phyloP scores from a whole-genome alignment of 2,888 invertebrate species.

The Penaeus monodon region DNA sequence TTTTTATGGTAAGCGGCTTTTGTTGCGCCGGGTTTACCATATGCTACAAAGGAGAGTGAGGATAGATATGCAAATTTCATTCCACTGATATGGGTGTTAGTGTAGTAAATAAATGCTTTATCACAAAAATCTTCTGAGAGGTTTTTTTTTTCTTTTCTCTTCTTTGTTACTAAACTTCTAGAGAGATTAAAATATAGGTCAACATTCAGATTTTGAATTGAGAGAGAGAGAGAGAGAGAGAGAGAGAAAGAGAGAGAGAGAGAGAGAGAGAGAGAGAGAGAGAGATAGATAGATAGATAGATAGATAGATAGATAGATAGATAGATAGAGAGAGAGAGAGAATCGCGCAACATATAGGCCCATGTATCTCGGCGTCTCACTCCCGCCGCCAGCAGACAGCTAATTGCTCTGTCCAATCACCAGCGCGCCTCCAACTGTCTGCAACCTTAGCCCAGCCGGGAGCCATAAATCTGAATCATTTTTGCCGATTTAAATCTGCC shows the following conservation, averaged over 20 bases:
- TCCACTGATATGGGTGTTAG: no score
- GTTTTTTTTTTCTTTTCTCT: no score
- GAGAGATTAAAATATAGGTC: no score
- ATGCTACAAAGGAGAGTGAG: no score
- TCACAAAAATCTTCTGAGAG: no score
- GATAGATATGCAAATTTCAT: no score
- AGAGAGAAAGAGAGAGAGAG: not conserved
- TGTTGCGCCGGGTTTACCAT: no score
- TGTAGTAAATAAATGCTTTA: no score
- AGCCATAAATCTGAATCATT: conserved; percentile 1
- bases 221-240: not conserved
- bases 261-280: not conserved
- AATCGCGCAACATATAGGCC: no score
- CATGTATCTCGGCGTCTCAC: not conserved
- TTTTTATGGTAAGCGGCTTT: no score
- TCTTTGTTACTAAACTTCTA: no score
- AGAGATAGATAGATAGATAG: not conserved
- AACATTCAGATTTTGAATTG: no score
- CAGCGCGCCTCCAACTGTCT: not conserved
- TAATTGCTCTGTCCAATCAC: not conserved
- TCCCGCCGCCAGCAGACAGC: not conserved
- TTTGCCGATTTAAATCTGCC: conserved; percentile 9
- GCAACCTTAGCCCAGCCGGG: not conserved
- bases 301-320: not conserved
- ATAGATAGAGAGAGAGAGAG: not conserved